phyloP scores from a whole-genome alignment of 2,888 invertebrate genomes.

The Prostheceraeus crozeri region DNA sequence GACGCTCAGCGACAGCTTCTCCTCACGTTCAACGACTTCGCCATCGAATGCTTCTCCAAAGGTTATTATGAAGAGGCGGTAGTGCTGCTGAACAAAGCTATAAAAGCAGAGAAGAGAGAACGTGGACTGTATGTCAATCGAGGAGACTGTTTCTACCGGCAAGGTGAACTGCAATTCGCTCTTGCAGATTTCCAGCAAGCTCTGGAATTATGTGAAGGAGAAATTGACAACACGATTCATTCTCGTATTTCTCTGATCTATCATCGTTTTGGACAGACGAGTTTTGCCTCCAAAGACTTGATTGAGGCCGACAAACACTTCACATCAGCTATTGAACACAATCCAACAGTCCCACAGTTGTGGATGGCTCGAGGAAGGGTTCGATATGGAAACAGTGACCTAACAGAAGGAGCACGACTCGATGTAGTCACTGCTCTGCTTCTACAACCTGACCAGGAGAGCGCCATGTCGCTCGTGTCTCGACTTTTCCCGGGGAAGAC shows the following conservation, averaged over 20 bases:
- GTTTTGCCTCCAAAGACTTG: constrained; percentile 47
- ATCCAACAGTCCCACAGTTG: constrained; percentile 49
- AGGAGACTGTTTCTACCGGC: constrained; percentile 56
- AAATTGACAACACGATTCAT: constrained; percentile 46
- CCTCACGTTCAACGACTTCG: constrained; percentile 56
- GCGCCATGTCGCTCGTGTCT: constrained; percentile 49
- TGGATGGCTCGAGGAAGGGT: constrained; percentile 50
- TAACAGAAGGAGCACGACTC: constrained; percentile 46
- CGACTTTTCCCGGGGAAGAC: constrained; percentile 51
- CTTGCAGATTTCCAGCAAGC: constrained; percentile 56
- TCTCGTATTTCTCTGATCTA: constrained; percentile 51
- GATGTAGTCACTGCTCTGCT: constrained; percentile 51
- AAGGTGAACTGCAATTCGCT: constrained; percentile 52
- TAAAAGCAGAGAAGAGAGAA: constrained; percentile 54
- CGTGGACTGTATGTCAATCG: constrained; percentile 55
- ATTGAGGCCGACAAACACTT: constrained; percentile 48
- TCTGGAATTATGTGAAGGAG: too few relatives aligned
- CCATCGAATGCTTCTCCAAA: constrained; percentile 55
- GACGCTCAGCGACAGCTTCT: constrained; percentile 54
- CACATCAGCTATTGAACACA: constrained; percentile 49
- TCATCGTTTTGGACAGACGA: constrained; percentile 49
- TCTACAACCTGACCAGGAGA: constrained; percentile 50
- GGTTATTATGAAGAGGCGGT: constrained; percentile 54
- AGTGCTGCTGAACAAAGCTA: constrained; percentile 54
- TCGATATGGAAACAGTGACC: constrained; percentile 49